A percentile compares a stretch with the other conserved stretches of the same genome.
phyloP scores from a whole-genome alignment of 2,888 invertebrate genomes.

The Cetonia aurata region DNA sequence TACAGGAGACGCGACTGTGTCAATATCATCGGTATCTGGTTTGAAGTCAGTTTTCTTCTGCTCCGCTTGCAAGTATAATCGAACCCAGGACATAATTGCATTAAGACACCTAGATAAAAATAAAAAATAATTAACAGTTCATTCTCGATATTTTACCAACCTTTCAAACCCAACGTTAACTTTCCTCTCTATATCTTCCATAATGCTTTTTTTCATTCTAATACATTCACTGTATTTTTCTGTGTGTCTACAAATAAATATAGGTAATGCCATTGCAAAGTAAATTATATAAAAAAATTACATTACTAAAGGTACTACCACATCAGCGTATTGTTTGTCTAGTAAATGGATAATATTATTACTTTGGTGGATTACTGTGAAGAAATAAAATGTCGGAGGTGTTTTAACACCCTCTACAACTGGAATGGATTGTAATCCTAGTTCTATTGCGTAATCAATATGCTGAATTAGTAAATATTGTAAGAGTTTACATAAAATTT shows the following conservation, averaged over 20 bases:
- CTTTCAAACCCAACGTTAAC: slow-evolving; percentile 88
- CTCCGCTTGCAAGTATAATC: slow-evolving; percentile 88
- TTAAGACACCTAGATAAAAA: slow-evolving; percentile 75
- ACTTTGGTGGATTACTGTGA: slow-evolving; percentile 91
- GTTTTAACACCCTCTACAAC: slow-evolving; percentile 86
- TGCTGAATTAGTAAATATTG: slow-evolving; percentile 91
- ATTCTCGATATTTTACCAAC: slow-evolving; percentile 46
- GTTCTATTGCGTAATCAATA: slow-evolving; percentile 95
- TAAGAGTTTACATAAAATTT: slow-evolving; percentile 86
- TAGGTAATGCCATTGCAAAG: background rate
- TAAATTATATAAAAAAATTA: slow-evolving; percentile 67
- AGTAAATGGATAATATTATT: slow-evolving; percentile 94
- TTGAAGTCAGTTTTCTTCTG: slow-evolving; percentile 97
- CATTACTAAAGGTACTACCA: slow-evolving; percentile 89
- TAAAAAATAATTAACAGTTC: slow-evolving; percentile 13
- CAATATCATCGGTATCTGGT: slow-evolving; percentile 84
- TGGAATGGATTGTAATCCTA: slow-evolving; percentile 91
- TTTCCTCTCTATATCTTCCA: slow-evolving; percentile 92
- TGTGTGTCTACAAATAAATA: slow-evolving; percentile 76
- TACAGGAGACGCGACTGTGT: slow-evolving; percentile 87
- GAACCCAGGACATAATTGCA: slow-evolving; percentile 92
- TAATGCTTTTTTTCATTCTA: slow-evolving; percentile 89
- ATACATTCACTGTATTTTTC: slow-evolving; percentile 90
- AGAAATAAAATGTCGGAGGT: slow-evolving; percentile 91
- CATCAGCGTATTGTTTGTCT: slow-evolving; percentile 93